Evolutionary conservation across 2,797 vertebrate species (phyloP), one percentile per base, ranked within the genome.

Genomic region (Oreochromis mossambicus): DNA sequence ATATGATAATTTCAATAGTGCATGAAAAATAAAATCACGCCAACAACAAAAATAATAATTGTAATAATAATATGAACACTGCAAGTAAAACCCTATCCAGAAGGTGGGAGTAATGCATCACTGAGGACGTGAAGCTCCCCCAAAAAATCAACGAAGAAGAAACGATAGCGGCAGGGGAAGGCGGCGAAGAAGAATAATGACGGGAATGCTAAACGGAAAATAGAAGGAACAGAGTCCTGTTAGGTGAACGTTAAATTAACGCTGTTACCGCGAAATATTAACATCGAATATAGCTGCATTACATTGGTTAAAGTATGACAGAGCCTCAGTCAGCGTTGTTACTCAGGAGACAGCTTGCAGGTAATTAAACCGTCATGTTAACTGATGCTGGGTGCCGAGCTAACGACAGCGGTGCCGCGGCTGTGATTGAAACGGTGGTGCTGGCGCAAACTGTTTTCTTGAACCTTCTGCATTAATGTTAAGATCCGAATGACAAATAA

Each of bases 291-390:
- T 70, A 91, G 87, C 84, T 63, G 87, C 82, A 78, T 81, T 87
- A 50, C 79, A 83, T 36, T 83, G 50, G 75, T 54, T 89, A 54
- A 93, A 91, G 55, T 86, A 99, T 99, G 98, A 98, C 98, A 97
- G 98, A 99, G 97, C 97, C 97, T 88, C 98, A 98, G 96, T 98
- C 98, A 85, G 98, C 96, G 93, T 96, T 99, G 97, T 96, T 99
- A 94, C 97, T 99, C 96, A 97, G 97, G 96, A 98, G 98, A 96
- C 98, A 99, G 96, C 97, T 99, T 88, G 98, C 98, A 97, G 98
- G 98, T 99, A 97, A 98, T 84, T 3, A 84, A 92, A 89, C 87
- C 24, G 61, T 48, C 73, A 19, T 83, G 79, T 82, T 77, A 80
- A 83, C 80, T 52, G 89, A 56, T 77, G 83, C 85, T 80, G 81